Conservation (phyloP, 2,797 vertebrate genomes). For the Podarcis lilfordi region DNA sequence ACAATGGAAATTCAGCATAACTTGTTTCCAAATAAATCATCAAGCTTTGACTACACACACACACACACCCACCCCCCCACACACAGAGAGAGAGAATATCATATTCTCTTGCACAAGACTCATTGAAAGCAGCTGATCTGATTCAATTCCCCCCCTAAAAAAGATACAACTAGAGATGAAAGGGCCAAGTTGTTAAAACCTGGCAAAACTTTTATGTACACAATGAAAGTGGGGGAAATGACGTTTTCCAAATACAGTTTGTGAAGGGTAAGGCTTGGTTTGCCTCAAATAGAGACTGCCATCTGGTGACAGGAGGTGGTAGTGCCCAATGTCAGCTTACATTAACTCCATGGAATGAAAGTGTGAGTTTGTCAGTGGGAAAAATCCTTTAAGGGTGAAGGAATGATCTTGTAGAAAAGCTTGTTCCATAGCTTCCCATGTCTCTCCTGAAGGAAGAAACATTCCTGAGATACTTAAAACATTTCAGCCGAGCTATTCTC, state of each 20-base stretch:
- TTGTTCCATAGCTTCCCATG: not conserved
- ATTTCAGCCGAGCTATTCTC: not conserved
- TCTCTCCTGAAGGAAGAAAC: not conserved
- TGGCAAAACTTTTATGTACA: not conserved
- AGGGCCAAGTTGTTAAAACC: not conserved
- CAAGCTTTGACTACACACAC: not conserved
- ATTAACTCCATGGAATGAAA: too few species aligned
- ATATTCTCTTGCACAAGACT: not conserved
- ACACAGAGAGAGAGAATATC: not conserved
- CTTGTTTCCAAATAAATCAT: not conserved
- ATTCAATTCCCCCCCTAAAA: not conserved
- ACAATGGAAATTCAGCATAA: not conserved
- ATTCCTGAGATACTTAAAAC: not conserved
- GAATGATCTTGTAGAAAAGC: not conserved
- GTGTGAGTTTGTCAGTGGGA: too few species aligned
- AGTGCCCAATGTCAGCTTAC: not conserved
- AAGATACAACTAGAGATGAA: not conserved
- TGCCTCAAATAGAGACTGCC: not conserved
- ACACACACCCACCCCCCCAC: too few species aligned
- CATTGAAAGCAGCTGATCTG: conserved; percentile 12
- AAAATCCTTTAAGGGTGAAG: too few species aligned
- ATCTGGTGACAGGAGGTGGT: not conserved
- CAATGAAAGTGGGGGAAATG: not conserved
- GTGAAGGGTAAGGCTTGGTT: not conserved
- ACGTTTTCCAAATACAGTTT: not conserved